Evolutionary conservation across 1,140 invertebrate genomes (phyloP).

Genomic region (Sarcophaga peregrina): DNA sequence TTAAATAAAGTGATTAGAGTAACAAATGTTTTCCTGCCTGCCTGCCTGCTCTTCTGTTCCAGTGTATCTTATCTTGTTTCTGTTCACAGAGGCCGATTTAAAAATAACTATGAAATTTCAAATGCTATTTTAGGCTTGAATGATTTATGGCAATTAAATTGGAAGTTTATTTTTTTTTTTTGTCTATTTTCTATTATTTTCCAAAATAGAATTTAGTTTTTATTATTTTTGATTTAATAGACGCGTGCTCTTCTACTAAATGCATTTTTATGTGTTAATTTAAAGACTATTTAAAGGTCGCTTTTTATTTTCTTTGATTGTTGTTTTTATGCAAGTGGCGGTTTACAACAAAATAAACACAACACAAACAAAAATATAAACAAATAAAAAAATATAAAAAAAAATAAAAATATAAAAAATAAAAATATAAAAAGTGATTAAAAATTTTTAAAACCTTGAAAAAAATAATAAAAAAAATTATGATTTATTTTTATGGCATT

Average conservation of each 20-base stretch:
- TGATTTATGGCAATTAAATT: slow-evolving; percentile 30
- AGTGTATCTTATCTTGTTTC: neutral
- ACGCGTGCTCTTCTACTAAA: neutral
- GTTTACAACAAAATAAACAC: neutral
- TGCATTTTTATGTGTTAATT: slow-evolving; percentile 6
- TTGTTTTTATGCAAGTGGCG: neutral
- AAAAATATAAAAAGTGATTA: no score
- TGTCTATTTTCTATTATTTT: neutral
- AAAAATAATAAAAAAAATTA: no score
- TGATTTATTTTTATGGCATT: no score
- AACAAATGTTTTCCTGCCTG: neutral
- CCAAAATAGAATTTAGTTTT: neutral
- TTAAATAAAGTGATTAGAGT: slow-evolving; percentile 5
- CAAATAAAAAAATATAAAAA: no score
- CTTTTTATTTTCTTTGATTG: neutral
- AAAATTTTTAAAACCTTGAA: no score
- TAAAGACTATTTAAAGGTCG: neutral
- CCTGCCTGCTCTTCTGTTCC: neutral
- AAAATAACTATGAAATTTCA: neutral
- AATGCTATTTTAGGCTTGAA: neutral
- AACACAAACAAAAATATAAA: no score
- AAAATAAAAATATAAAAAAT: no score
- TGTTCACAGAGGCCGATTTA: neutral
- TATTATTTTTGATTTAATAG: neutral
- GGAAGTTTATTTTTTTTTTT: neutral